These are phyloP conservation scores for Lordiphosa clarofinis DNA, from an alignment of 1,140 invertebrate genomes.

Conservation along the genomic window DNA sequence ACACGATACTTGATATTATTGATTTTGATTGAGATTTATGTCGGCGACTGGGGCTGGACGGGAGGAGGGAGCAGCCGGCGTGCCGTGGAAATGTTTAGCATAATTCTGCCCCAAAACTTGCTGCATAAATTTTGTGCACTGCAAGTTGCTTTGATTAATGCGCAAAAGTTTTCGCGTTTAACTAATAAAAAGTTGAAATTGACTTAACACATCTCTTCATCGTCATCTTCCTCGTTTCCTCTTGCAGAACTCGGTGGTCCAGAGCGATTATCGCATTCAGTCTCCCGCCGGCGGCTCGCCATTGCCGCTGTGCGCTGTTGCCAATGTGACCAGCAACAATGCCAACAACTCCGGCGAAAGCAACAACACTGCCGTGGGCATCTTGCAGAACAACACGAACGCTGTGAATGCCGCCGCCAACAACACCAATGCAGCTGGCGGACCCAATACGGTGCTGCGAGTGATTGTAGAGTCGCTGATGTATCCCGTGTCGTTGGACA, in stretches of 20 bases:
- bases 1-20: slow-evolving; percentile 75
- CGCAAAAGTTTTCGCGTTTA: slow-evolving; percentile 56
- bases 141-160: slow-evolving; percentile 57
- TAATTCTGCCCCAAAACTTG: slow-evolving; percentile 36
- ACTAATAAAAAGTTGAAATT: slow-evolving; percentile 65
- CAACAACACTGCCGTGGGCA: slow-evolving; percentile 59
- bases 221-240: slow-evolving; percentile 15
- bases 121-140: slow-evolving; percentile 51
- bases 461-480: slow-evolving; percentile 99
- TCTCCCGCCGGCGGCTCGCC: slow-evolving; percentile 78
- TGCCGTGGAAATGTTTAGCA: slow-evolving; percentile 54
- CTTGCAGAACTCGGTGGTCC: slow-evolving; percentile 82
- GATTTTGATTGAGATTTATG: slow-evolving; percentile 77
- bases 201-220: slow-evolving; percentile 35
- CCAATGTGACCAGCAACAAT: slow-evolving; percentile 54
- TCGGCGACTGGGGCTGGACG: slow-evolving; percentile 8
- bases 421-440: slow-evolving; percentile 87
- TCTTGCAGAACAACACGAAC: slow-evolving; percentile 78
- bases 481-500: slow-evolving; percentile 98
- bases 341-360: slow-evolving; percentile 61
- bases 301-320: slow-evolving; percentile 67
- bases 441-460: slow-evolving; percentile 96
- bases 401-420: slow-evolving; percentile 62
- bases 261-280: slow-evolving; percentile 75
- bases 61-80: slow-evolving; percentile 1